Evolutionary conservation across 2,113 vertebrate species (phyloP).

Genomic region (Bufo gargarizans): DNA sequence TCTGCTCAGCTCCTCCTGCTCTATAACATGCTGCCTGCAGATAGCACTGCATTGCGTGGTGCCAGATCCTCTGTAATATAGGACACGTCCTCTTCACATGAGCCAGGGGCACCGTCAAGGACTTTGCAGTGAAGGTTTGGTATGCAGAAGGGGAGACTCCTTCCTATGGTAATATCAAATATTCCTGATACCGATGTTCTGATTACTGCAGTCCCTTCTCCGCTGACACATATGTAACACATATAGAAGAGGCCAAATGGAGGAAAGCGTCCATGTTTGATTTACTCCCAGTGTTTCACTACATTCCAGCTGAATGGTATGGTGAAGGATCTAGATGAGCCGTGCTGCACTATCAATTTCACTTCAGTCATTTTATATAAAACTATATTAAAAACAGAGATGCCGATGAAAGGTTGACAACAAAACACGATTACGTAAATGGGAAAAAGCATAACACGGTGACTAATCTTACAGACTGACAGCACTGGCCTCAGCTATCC

Average conservation of each 20-base stretch:
- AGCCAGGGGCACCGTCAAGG: neutral
- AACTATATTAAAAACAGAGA: neutral
- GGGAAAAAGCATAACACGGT: neutral
- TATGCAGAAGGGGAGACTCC: neutral
- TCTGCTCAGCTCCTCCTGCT: no score
- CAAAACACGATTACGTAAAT: slow-evolving; percentile 1
- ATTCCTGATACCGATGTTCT: neutral
- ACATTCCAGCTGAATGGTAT: no score
- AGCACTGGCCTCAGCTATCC: slow-evolving; percentile 9
- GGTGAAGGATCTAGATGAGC: no score
- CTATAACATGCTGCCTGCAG: no score
- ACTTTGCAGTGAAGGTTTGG: neutral
- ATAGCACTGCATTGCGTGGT: no score
- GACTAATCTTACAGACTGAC: neutral
- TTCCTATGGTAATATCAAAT: neutral
- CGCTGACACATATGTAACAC: no score
- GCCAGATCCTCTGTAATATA: neutral
- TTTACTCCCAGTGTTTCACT: no score
- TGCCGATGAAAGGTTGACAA: neutral
- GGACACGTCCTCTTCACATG: neutral
- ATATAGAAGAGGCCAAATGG: no score
- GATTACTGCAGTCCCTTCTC: no score
- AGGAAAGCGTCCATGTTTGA: no score
- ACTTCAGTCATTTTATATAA: neutral
- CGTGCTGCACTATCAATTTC: neutral